Evolutionary conservation across 2,888 invertebrate species (phyloP).

Genomic region (Pyrocoelia pectoralis): DNA sequence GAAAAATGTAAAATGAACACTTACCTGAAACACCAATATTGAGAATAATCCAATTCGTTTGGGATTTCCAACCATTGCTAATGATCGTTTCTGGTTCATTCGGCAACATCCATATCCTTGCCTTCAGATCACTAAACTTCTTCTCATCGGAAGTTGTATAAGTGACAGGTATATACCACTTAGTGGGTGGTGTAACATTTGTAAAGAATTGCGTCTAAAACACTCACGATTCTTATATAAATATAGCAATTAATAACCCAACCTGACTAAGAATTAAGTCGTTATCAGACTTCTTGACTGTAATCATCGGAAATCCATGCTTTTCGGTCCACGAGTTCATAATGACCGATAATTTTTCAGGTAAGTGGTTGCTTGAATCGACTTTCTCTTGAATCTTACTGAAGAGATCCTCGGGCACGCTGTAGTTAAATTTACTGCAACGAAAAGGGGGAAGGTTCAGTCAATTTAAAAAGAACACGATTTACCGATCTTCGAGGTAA

Average conservation of each 20-base stretch:
- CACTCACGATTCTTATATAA: no score
- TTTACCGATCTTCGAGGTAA: slow-evolving; percentile 59
- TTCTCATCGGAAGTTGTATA: slow-evolving; percentile 58
- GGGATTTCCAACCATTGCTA: slow-evolving; percentile 13
- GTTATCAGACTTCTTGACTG: not conserved
- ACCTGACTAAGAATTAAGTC: not conserved
- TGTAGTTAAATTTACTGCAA: slow-evolving; percentile 2
- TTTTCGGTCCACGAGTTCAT: slow-evolving; percentile 16
- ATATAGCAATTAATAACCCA: not conserved
- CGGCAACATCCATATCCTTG: slow-evolving; percentile 48
- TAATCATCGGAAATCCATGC: slow-evolving; percentile 17
- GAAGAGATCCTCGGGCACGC: not conserved
- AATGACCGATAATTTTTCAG: not conserved
- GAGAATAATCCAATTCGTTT: slow-evolving; percentile 64
- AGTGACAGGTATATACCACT: slow-evolving; percentile 63
- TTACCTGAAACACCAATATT: slow-evolving; percentile 65
- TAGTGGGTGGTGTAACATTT: not conserved
- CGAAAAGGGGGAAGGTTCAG: not conserved
- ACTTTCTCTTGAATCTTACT: not conserved
- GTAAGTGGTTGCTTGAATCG: not conserved
- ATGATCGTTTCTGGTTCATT: slow-evolving; percentile 1
- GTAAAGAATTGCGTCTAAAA: not conserved
- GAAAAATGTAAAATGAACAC: no score
- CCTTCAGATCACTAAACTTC: slow-evolving; percentile 55
- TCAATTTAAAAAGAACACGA: not conserved